phyloP scores from a whole-genome alignment of 2,797 vertebrate genomes.

The Rhinoraja longicauda region DNA sequence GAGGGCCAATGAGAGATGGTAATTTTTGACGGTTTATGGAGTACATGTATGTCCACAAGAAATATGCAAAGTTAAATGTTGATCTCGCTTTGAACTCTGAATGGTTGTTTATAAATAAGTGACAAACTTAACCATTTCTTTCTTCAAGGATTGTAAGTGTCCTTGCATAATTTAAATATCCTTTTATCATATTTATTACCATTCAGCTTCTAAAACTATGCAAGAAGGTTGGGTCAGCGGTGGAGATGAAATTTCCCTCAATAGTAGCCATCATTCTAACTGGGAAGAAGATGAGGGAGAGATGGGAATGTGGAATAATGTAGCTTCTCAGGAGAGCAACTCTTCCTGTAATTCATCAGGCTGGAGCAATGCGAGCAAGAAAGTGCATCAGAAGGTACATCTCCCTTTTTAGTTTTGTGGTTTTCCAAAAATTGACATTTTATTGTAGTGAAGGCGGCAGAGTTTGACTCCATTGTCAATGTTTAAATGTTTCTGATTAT shows the following conservation, averaged over 20 bases:
- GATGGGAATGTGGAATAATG: conserved; percentile 94
- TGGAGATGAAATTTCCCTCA: conserved; percentile 80
- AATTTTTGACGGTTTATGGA: neutral
- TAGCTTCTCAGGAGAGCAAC: conserved; percentile 84
- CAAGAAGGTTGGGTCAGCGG: conserved; percentile 93
- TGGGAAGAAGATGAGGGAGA: conserved; percentile 93
- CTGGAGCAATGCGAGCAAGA: conserved; percentile 86
- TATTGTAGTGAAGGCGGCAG: too few species aligned
- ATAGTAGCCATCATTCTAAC: conserved; percentile 57
- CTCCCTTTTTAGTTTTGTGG: neutral
- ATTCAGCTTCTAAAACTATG: conserved; percentile 92
- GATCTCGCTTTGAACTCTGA: too few species aligned
- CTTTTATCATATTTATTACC: conserved; percentile 21
- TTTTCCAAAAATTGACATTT: neutral
- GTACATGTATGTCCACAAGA: neutral
- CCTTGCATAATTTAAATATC: neutral
- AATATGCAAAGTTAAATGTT: neutral
- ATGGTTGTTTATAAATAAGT: neutral
- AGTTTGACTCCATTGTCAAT: neutral
- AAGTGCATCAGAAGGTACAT: conserved; percentile 80
- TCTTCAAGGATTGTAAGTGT: neutral
- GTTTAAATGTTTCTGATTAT: neutral
- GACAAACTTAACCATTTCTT: neutral
- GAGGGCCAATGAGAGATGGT: neutral
- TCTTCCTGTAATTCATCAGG: conserved; percentile 90